Conservation (phyloP, 2,113 vertebrate genomes). For the Platichthys flesus region DNA sequence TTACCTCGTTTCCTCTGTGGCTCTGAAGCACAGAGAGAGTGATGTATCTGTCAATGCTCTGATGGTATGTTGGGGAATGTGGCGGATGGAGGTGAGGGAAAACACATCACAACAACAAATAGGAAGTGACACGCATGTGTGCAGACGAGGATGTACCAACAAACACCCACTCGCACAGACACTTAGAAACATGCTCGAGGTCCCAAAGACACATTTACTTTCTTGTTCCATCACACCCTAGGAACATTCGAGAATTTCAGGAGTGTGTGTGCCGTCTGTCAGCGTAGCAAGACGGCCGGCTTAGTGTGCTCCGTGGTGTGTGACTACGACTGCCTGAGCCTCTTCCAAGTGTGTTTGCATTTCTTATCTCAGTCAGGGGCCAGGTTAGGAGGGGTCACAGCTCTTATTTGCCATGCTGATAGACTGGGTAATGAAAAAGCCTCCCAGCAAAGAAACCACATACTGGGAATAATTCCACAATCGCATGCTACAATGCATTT, state of each 20-base stretch:
- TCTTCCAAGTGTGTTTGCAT: slow-evolving; percentile 65
- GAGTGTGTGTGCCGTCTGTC: slow-evolving; percentile 40
- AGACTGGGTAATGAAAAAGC: slow-evolving; percentile 68
- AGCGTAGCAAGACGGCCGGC: slow-evolving; percentile 29
- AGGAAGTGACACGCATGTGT: slow-evolving; percentile 50
- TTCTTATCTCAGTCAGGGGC: slow-evolving; percentile 69
- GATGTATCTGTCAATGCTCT: slow-evolving; percentile 52
- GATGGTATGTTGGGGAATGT: slow-evolving; percentile 30
- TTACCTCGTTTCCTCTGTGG: slow-evolving; percentile 55
- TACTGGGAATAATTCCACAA: slow-evolving; percentile 18
- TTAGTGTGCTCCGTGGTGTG: slow-evolving; percentile 51
- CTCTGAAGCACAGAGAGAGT: slow-evolving; percentile 62
- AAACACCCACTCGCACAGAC: slow-evolving; percentile 14
- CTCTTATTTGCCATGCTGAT: slow-evolving; percentile 73
- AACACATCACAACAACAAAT: slow-evolving; percentile 56
- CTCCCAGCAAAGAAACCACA: slow-evolving; percentile 39
- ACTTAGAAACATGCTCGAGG: slow-evolving; percentile 27
- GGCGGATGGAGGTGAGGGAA: slow-evolving; percentile 37
- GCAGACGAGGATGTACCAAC: slow-evolving; percentile 23
- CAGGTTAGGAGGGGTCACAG: slow-evolving; percentile 64
- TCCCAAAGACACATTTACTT: slow-evolving; percentile 32
- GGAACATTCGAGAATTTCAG: slow-evolving; percentile 4
- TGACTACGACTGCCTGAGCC: slow-evolving; percentile 46
- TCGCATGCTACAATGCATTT: slow-evolving; percentile 11
- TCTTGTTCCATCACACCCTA: slow-evolving; percentile 12